Evolutionary conservation across 2,888 invertebrate genomes (phyloP).

Genomic region (Omphaloscelis lunosa): DNA sequence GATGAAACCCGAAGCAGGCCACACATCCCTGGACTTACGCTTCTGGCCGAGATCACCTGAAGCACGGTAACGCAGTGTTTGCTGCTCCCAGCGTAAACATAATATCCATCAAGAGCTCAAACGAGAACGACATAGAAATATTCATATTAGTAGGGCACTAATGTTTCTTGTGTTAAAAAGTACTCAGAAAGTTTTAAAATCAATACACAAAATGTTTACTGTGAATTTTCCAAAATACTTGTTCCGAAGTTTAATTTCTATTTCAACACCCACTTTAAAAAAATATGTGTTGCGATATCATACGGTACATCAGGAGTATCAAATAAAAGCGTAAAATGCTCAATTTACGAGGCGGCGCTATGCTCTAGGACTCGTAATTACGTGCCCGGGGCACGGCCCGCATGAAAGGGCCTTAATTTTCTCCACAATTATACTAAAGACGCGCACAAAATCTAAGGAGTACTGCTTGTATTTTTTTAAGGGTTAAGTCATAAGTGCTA

Average conservation of each 20-base stretch:
- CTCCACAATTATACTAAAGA: slow-evolving; percentile 73
- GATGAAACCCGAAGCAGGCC: no score
- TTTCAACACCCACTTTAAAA: slow-evolving; percentile 20
- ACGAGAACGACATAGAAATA: background rate
- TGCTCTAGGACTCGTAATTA: slow-evolving; percentile 62
- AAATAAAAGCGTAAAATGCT: slow-evolving; percentile 56
- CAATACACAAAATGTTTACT: background rate
- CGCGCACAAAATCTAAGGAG: slow-evolving; percentile 68
- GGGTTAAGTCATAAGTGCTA: slow-evolving; percentile 7
- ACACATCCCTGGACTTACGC: no score
- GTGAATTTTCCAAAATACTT: background rate
- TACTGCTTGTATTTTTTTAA: slow-evolving; percentile 63
- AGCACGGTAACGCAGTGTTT: no score
- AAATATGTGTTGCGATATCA: slow-evolving; percentile 36
- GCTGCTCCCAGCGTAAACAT: no score
- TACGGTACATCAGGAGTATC: slow-evolving; percentile 53
- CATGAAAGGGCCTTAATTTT: slow-evolving; percentile 73
- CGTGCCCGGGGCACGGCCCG: slow-evolving; percentile 53
- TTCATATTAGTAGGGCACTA: background rate
- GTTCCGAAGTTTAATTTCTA: background rate
- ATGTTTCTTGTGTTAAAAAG: background rate
- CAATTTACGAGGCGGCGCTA: slow-evolving; percentile 51
- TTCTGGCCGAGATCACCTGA: no score
- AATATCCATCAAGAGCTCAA: no score
- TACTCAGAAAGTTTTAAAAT: background rate